Base-by-base conservation (phyloP, 2,113 vertebrate genomes). In the Marmota flaviventris region DNA sequence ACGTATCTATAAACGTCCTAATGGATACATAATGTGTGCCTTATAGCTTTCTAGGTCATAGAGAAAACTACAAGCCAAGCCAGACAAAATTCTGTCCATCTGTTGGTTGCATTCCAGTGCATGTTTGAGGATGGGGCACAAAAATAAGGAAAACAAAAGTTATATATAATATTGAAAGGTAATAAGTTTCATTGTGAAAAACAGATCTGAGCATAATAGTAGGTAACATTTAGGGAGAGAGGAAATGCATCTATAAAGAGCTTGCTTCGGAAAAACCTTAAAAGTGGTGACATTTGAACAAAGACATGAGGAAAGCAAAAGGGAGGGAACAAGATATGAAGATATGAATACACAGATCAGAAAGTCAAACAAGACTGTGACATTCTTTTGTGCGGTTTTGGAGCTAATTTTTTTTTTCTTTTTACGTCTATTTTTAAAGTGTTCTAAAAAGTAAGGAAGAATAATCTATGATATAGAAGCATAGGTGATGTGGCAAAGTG, bases 121-220 rank as follows among this genome's bases (percentile, higher is more conserved):
- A 18, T n/a, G 4, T 45, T 39, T 4, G 1, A 0, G 39, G 5
- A 34, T 8, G 3, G 10, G 5, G 9, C 3, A 6, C 4, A 70
- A 73, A 90, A 79, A 9, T 56, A 81, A 76, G 11, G 11, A 81
- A 93, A 84, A 34, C 5, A 48, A 85, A 53, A 29, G 29, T 1
- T 39, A 39, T 18, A 29, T 79, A 58, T 27, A 87, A 79, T 48
- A 85, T 45, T 42, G 13, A 27, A 89, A 79, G 12, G 4, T 65
- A 61, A 27, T 84, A 70, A n/a, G 2, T 65, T 72, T 6, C 8
- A 25, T 32, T n/a, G 13, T 67, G 32, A 95, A 89, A 92, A 20
- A 22, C 34, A 82, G 25, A 88, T 45, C 1, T 24, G 2, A n/a
- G 10, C 92, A 10, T 9, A 58, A 48, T 8, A 48, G 20, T 48